Percentiles rank a stretch among this genome's conserved stretches.
Conservation (phyloP, 2,888 invertebrate genomes). For the Tolmerus cingulatus region DNA sequence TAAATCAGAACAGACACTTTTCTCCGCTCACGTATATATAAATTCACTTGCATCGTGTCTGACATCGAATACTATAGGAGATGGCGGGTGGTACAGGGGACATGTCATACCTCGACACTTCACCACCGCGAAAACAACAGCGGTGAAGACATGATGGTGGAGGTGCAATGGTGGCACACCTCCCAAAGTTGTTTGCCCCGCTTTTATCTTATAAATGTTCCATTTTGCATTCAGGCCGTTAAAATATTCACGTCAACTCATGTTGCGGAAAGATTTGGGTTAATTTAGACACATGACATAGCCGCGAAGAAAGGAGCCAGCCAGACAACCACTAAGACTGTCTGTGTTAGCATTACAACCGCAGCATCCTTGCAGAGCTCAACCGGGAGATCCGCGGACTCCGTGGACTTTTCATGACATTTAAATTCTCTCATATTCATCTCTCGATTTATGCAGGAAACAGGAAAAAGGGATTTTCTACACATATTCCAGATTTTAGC, state of each 20-base stretch:
- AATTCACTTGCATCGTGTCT: neutral
- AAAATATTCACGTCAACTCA: constrained; percentile 54
- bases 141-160: neutral
- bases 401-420: neutral
- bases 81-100: neutral
- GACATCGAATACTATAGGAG: neutral
- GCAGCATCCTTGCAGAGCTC: constrained; percentile 32
- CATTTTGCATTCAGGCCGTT: constrained; percentile 35
- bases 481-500: constrained; percentile 1
- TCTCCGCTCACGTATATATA: neutral
- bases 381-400: neutral
- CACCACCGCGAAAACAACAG: neutral
- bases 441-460: constrained; percentile 18
- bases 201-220: constrained; percentile 31
- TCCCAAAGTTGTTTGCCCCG: constrained; percentile 8
- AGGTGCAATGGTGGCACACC: neutral
- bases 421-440: constrained; percentile 40
- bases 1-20: neutral
- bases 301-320: neutral
- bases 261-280: constrained; percentile 55
- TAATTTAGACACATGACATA: constrained; percentile 53
- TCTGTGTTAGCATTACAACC: constrained; percentile 39
- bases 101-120: neutral
- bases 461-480: constrained; percentile 30
- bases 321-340: constrained; percentile 32